Conservation (phyloP, 2,888 invertebrate genomes). For the Odiellus spinosus region DNA sequence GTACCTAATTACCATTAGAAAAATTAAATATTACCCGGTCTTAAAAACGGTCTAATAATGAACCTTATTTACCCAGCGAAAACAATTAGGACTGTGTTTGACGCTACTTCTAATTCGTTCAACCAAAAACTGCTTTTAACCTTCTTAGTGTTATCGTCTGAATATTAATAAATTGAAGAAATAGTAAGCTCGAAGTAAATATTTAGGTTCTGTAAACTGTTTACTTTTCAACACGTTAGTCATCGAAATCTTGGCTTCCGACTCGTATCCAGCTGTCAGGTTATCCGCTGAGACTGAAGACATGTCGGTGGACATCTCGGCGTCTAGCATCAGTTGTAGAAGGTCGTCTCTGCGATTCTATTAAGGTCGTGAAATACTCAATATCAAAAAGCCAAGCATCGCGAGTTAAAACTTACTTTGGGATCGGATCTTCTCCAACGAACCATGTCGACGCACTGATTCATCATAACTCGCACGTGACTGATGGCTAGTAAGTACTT, state of each 20-base stretch:
- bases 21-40: no score
- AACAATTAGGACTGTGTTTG: background rate
- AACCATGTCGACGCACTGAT: no score
- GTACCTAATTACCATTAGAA: slow-evolving; percentile 27
- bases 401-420: background rate
- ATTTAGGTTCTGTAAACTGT: background rate
- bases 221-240: background rate
- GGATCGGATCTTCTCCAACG: no score
- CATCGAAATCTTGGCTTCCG: slow-evolving; percentile 1
- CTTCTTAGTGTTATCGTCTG: no score
- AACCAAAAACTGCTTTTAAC: background rate
- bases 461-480: no score
- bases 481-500: no score
- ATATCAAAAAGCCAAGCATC: background rate
- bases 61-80: slow-evolving; percentile 28
- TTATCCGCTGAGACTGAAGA: slow-evolving; percentile 1
- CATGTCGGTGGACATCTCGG: background rate
- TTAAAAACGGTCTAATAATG: slow-evolving; percentile 25
- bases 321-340: slow-evolving; percentile 16
- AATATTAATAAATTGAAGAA: no score
- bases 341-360: slow-evolving; percentile 9
- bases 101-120: background rate
- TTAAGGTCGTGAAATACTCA: no score
- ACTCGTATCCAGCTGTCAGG: slow-evolving; percentile 8
- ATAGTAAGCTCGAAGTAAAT: no score